Evolutionary conservation across 2,113 vertebrate genomes (phyloP).

Genomic region (Leiothrix lutea): DNA sequence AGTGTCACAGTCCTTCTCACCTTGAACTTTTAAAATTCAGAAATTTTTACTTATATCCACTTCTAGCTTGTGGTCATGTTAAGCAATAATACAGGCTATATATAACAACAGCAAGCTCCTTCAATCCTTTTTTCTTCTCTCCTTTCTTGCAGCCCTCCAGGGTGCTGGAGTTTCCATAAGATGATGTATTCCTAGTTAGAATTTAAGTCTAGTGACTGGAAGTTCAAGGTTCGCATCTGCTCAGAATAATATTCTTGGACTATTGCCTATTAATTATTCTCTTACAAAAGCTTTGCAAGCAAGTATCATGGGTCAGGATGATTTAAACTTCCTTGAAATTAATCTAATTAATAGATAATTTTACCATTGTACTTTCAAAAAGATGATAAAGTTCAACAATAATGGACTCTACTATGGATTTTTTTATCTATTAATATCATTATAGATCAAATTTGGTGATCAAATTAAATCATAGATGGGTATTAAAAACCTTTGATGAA

Average conservation of each 20-base stretch:
- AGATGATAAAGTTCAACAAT: constrained; percentile 50
- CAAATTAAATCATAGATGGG: constrained; percentile 38
- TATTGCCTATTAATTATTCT: constrained; percentile 53
- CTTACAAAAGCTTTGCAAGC: constrained; percentile 37
- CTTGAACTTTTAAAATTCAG: not conserved
- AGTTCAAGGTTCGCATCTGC: constrained; percentile 25
- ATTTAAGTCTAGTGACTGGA: constrained; percentile 16
- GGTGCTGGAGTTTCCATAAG: not conserved
- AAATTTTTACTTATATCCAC: not conserved
- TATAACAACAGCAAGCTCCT: not conserved
- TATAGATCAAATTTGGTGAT: constrained; percentile 34
- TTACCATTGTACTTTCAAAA: constrained; percentile 50
- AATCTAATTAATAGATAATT: constrained; percentile 65
- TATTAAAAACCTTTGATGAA: constrained; percentile 56
- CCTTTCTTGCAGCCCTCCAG: not conserved
- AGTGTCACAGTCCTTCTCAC: not conserved
- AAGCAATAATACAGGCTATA: not conserved
- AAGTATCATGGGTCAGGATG: constrained; percentile 41
- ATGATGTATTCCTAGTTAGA: constrained; percentile 1
- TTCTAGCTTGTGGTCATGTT: not conserved
- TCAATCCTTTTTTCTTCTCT: not conserved
- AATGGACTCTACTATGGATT: constrained; percentile 62
- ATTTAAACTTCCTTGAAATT: constrained; percentile 62
- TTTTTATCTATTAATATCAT: constrained; percentile 51
- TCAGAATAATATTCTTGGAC: constrained; percentile 28